Conservation (phyloP, 2,888 invertebrate species). For the Archaeoteleia sp. region DNA sequence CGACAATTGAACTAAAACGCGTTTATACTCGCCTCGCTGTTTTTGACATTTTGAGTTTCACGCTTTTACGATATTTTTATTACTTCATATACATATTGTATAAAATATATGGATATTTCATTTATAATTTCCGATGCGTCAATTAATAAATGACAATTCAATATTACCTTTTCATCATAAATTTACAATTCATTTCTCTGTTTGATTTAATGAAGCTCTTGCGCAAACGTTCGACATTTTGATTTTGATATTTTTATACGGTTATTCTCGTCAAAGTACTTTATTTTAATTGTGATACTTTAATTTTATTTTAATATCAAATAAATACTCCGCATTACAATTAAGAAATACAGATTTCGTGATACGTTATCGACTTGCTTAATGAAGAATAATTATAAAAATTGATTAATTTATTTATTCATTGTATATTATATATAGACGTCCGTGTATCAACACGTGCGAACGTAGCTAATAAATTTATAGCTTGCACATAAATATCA, state of each 20-base stretch:
- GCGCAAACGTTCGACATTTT: constrained; percentile 43
- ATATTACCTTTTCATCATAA: constrained; percentile 49
- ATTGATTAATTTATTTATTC: too few relatives aligned
- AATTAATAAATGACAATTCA: constrained; percentile 54
- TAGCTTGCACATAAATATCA: too few relatives aligned
- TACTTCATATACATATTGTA: constrained; percentile 43
- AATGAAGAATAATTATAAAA: too few relatives aligned
- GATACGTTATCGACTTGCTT: too few relatives aligned
- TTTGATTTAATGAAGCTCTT: constrained; percentile 46
- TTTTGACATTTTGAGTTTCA: constrained; percentile 47
- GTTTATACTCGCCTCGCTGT: constrained; percentile 41
- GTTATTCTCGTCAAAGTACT: too few relatives aligned
- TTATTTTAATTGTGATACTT: too few relatives aligned
- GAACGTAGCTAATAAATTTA: too few relatives aligned
- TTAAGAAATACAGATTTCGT: too few relatives aligned
- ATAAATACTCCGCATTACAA: too few relatives aligned
- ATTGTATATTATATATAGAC: too few relatives aligned
- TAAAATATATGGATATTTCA: constrained; percentile 47
- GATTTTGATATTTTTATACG: constrained; percentile 39
- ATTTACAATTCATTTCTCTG: constrained; percentile 50
- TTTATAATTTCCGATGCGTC: constrained; percentile 53
- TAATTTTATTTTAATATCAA: too few relatives aligned
- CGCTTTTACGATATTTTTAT: constrained; percentile 50
- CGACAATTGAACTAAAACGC: constrained; percentile 46
- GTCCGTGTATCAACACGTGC: too few relatives aligned